These are phyloP conservation scores for Erebia palarica DNA, from an alignment of 2,888 invertebrate species.

Conservation along the genomic window DNA sequence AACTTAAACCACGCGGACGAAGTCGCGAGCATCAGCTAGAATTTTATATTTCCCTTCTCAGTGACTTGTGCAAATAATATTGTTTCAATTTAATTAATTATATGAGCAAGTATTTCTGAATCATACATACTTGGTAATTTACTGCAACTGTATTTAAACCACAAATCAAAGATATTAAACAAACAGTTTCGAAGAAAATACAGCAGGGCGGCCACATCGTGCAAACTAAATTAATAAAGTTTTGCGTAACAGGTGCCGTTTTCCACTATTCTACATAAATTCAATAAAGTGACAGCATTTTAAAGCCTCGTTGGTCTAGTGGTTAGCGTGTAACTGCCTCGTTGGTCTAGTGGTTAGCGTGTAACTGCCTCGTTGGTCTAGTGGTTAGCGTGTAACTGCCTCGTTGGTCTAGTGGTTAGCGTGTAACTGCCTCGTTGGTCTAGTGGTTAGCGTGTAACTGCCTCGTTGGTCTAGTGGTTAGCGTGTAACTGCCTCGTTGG, in stretches of 20 bases:
- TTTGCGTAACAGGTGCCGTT: conserved; percentile 37
- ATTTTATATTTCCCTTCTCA: too few species aligned
- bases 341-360: too few species aligned
- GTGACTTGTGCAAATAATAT: not conserved
- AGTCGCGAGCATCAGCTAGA: too few species aligned
- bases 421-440: too few species aligned
- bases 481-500: too few species aligned
- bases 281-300: conserved; percentile 29
- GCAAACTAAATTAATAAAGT: conserved; percentile 40
- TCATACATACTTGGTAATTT: not conserved
- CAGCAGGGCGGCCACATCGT: conserved; percentile 32
- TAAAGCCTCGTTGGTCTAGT: not conserved
- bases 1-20: too few species aligned
- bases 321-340: too few species aligned
- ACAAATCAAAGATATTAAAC: conserved; percentile 24
- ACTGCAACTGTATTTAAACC: conserved; percentile 10
- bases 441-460: too few species aligned
- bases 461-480: too few species aligned
- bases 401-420: too few species aligned
- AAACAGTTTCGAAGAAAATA: conserved; percentile 26
- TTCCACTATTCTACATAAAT: conserved; percentile 37
- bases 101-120: not conserved
- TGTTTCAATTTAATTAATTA: not conserved
- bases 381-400: too few species aligned
- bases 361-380: too few species aligned